Base-by-base conservation (phyloP, 2,113 vertebrate species). In the Ageneiosus marmoratus region DNA sequence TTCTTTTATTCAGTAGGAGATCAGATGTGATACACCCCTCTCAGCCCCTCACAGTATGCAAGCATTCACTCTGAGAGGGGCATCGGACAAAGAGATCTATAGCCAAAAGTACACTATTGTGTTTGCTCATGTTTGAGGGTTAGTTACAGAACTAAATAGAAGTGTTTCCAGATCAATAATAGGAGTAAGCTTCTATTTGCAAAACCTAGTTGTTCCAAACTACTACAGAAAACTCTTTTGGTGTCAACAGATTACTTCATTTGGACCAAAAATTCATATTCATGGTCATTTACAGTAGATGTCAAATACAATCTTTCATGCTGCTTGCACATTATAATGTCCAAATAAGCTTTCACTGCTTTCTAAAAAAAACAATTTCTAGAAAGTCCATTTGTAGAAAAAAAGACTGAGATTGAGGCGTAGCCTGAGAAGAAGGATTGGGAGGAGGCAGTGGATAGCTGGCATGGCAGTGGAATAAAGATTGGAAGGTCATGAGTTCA, bases 1-100 rank as follows among this genome's bases (percentile, higher is more conserved):
- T 83, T 67, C 79, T 87, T 84, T 83, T 78, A 83, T 86, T 86
- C 77, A 73, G 37, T 46, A 74, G 74, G 79, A 55, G 83, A 69
- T 56, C 80, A 79, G 65, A 72, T n/a, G 83, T 74, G 82, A 80
- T 58, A 29, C 29, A 46, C 55, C 76, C 69, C 27, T 70, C 77
- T 80, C 86, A 82, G 50, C 69, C 46, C 75, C 82, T 77, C 55
- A 73, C 83, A 77, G 75, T 76, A 67, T 80, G 41, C 55, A 53
- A 73, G 48, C 76, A 69, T 77, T 78, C 72, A 72, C 79, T 74
- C 55, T 41, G 67, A 82, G 69, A 67, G 82, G 50, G 20, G 27
- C 37, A 75, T 60, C 32, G 32, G 72, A 86, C 72, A 80, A 78
- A 82, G 60, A 77, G 50, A 67, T 76, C 75, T 78, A 34, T 70